Percentiles rank a stretch among this genome's conserved stretches.
These are phyloP conservation scores for Cerastoderma edule DNA, from an alignment of 2,888 invertebrate species.

Conservation along the genomic window DNA sequence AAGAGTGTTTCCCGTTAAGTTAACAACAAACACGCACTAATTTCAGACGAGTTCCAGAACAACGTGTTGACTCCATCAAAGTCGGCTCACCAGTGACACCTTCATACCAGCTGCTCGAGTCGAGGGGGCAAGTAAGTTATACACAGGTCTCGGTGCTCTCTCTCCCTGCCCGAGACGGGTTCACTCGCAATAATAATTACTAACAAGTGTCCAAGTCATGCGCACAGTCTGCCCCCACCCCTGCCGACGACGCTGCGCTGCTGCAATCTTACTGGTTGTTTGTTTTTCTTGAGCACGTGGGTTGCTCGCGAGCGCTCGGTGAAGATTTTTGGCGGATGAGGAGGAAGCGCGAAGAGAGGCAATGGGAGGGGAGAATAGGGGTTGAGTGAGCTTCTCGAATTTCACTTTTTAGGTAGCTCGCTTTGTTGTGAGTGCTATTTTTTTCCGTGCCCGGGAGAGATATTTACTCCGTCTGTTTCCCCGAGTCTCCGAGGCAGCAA, in stretches of 20 bases:
- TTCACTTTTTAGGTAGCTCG: constrained; percentile 34
- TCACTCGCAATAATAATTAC: constrained; percentile 45
- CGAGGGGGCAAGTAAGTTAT: too few relatives aligned
- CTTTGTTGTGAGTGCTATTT: too few relatives aligned
- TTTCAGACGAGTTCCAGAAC: too few relatives aligned
- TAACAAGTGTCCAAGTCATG: constrained; percentile 61
- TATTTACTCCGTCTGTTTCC: constrained; percentile 18
- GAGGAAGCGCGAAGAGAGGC: too few relatives aligned
- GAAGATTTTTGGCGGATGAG: too few relatives aligned
- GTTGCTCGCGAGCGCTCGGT: constrained; percentile 48
- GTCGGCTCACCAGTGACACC: constrained; percentile 59
- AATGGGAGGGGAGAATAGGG: constrained; percentile 43
- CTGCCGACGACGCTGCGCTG: constrained; percentile 53
- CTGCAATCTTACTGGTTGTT: constrained; percentile 60
- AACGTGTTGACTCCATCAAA: constrained; percentile 53
- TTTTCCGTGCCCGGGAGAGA: constrained; percentile 30
- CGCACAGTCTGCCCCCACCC: constrained; percentile 40
- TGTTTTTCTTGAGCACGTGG: constrained; percentile 61
- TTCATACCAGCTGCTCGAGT: constrained; percentile 43
- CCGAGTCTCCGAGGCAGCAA: constrained; percentile 10
- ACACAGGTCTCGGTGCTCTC: constrained; percentile 54
- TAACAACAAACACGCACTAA: too few relatives aligned
- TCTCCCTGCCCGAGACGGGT: constrained; percentile 35
- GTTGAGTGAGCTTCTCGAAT: constrained; percentile 54
- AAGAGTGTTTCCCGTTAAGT: too few relatives aligned